Conservation (phyloP, 2,888 invertebrate species). For the Catonia carolina region DNA sequence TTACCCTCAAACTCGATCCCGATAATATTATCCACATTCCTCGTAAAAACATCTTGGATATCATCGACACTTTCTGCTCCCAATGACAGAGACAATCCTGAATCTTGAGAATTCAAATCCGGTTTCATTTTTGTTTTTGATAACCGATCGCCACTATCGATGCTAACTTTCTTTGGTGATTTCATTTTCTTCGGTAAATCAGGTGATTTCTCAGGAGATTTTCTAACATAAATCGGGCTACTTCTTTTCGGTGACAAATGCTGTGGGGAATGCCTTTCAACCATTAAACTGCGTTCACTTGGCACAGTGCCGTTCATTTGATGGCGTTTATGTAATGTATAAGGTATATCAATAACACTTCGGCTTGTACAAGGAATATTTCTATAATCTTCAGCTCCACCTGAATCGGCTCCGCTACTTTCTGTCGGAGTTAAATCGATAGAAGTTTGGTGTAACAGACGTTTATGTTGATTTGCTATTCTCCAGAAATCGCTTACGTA, state of each 20-base stretch:
- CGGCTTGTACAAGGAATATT: constrained; percentile 45
- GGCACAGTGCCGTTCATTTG: constrained; percentile 78
- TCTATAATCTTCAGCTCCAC: constrained; percentile 64
- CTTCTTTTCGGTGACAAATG: constrained; percentile 26
- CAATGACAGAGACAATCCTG: constrained; percentile 35
- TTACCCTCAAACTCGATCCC: constrained; percentile 8
- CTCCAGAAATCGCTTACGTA: constrained; percentile 59
- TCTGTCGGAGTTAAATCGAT: constrained; percentile 38
- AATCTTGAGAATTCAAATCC: constrained; percentile 36
- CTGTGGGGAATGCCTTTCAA: constrained; percentile 26
- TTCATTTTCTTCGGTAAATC: constrained; percentile 21
- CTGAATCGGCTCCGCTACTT: constrained; percentile 48
- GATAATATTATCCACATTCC: constrained; percentile 14
- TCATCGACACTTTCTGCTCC: constrained; percentile 35
- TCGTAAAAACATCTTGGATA: constrained; percentile 32
- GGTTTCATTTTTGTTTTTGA: constrained; percentile 32
- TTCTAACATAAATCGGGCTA: constrained; percentile 19
- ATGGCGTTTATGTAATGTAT: constrained; percentile 76
- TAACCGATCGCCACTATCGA: constrained; percentile 22
- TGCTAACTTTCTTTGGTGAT: constrained; percentile 19
- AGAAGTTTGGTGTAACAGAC: constrained; percentile 45
- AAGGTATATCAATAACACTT: constrained; percentile 69
- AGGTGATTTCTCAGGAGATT: constrained; percentile 26
- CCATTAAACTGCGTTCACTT: constrained; percentile 21
- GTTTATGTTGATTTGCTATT: constrained; percentile 46